These are phyloP conservation scores for Sisyra nigra DNA, from an alignment of 2,888 invertebrate species.

Conservation along the genomic window DNA sequence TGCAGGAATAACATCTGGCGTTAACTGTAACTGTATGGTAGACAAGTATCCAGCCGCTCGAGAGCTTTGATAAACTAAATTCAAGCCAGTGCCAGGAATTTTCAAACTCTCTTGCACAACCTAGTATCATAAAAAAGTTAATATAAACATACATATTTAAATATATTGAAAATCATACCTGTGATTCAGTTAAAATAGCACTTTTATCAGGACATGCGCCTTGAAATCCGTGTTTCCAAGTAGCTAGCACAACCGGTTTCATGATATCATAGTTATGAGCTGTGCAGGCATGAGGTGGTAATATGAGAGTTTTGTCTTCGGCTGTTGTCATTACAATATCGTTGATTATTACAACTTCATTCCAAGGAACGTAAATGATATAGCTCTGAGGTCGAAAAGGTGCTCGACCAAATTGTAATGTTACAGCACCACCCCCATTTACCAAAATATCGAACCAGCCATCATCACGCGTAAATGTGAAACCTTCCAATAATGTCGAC, in stretches of 20 bases:
- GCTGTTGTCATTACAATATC: conserved; percentile 72
- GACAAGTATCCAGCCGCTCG: conserved; percentile 86
- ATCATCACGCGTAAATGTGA: conserved; percentile 81
- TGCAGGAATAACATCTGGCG: conserved; percentile 67
- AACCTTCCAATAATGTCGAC: conserved; percentile 86
- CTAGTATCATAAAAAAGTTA: conserved; percentile 21
- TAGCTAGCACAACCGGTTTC: conserved; percentile 85
- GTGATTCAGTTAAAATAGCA: conserved; percentile 78
- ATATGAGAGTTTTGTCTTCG: conserved; percentile 54
- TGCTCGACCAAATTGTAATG: conserved; percentile 81
- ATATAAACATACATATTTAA: background rate
- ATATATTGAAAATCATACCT: conserved; percentile 27
- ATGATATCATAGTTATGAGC: conserved; percentile 83
- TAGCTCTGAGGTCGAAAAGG: conserved; percentile 79
- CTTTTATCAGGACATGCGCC: conserved; percentile 89
- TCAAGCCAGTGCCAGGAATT: conserved; percentile 88
- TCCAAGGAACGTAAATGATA: conserved; percentile 91
- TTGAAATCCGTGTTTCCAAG: conserved; percentile 90
- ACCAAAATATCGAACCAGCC: conserved; percentile 97
- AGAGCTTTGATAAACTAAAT: conserved; percentile 92
- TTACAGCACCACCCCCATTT: conserved; percentile 97
- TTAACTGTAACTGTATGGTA: conserved; percentile 80
- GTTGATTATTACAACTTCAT: conserved; percentile 92
- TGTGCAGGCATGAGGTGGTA: conserved; percentile 61
- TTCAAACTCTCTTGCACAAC: conserved; percentile 90